Base-by-base conservation (phyloP, 1,140 invertebrate species). In the Stegodyphus mimosarum region DNA sequence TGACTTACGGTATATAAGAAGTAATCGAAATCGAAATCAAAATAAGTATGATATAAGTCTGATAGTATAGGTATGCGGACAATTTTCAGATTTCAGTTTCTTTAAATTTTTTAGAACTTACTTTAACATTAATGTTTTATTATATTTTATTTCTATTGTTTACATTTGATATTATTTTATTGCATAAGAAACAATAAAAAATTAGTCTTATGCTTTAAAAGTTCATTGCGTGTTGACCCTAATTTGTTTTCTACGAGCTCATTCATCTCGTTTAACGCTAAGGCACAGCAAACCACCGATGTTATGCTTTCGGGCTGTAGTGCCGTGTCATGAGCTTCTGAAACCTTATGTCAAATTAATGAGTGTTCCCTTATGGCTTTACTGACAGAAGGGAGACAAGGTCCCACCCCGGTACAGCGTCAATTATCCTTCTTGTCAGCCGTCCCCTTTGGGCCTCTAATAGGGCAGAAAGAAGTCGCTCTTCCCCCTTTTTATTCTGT, bases 401-500 rank as follows among this genome's bases (percentile, higher is more conserved):
- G 67, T 80, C 76, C 78, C 69, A 60, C 52, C 69, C 78, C 53
- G 7, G 17, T 74, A 63, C 60, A 66, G 18, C 71, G 70, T 83
- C 80, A 74, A 83, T 83, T 83, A 83, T 67, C 70, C 18, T 53
- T 10, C 60, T 33, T 83, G 80, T 83, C 80, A 83, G 71, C 60
- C 70, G 17, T 11, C 6, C 70, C 71, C 49, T 55, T 7, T 5
- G 71, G 60, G 71, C 71, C 80, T 60, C 80, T 83, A 74, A 83
- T 83, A 81, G 79, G 48, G 67, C 66, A n/a, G 50, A 70, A 49
- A 50, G 76, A 17, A 51, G 48, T n/a, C 18, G 10, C 55, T 10
- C 9, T 50, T 33, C 66, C 75, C 33, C 33, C 33, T 1, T 1
- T 3, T 33, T 33, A 1, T 33, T 33, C 33, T 33, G 33, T 33